Evolutionary conservation across 2,888 invertebrate genomes (phyloP).

Genomic region (Microdon myrmicae): DNA sequence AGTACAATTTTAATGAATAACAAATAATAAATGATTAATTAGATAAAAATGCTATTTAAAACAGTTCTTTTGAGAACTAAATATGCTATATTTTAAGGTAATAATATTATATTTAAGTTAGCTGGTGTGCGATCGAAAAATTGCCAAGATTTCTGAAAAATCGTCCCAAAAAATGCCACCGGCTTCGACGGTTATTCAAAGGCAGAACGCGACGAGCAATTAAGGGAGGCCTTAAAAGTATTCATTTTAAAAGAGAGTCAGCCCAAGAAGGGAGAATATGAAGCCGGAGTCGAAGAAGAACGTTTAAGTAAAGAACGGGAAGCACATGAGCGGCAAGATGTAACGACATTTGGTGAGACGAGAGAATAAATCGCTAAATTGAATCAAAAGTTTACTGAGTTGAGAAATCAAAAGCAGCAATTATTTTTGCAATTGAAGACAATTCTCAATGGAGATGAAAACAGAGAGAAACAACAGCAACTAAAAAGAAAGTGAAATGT

Average conservation of each 20-base stretch:
- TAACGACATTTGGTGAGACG: conserved; percentile 77
- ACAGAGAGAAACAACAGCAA: conserved; percentile 76
- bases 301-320: conserved; percentile 87
- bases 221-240: conserved; percentile 87
- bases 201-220: conserved; percentile 72
- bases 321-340: conserved; percentile 90
- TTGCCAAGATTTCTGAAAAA: conserved; percentile 65
- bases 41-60: too few relatives aligned
- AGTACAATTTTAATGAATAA: too few relatives aligned
- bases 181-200: conserved; percentile 62
- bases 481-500: conserved; percentile 70
- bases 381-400: conserved; percentile 80
- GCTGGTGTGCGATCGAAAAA: conserved; percentile 54
- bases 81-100: too few relatives aligned
- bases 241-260: conserved; percentile 89
- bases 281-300: conserved; percentile 90
- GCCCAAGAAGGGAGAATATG: conserved; percentile 88
- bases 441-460: conserved; percentile 94
- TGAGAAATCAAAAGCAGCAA: conserved; percentile 92
- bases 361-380: conserved; percentile 89
- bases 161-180: conserved; percentile 66
- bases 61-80: too few relatives aligned
- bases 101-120: too few relatives aligned
- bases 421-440: conserved; percentile 92
- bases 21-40: too few relatives aligned